A percentile compares a stretch with the other conserved stretches of the same genome.
These are phyloP conservation scores for Athrips mouffetella DNA, from an alignment of 2,888 invertebrate species.

Conservation along the genomic window DNA sequence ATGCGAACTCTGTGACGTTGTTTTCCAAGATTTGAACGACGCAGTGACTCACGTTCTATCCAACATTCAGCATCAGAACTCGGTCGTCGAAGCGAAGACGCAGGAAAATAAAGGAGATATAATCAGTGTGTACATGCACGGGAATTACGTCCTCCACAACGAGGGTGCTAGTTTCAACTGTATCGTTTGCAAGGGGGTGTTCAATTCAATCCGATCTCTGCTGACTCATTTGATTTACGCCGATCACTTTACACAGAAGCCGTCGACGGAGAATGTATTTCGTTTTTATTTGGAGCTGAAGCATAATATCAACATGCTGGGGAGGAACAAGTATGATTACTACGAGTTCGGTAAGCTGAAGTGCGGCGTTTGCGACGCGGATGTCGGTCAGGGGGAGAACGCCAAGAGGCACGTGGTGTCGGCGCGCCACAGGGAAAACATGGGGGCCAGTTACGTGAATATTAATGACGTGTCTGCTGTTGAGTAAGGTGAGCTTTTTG, in stretches of 20 bases:
- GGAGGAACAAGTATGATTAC: slow-evolving; percentile 62
- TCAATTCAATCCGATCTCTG: slow-evolving; percentile 60
- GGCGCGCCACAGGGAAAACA: slow-evolving; percentile 59
- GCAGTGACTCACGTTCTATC: slow-evolving; percentile 52
- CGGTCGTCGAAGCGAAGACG: slow-evolving; percentile 42
- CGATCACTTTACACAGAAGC: slow-evolving; percentile 54
- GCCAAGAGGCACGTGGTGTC: slow-evolving; percentile 68
- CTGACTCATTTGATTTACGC: slow-evolving; percentile 62
- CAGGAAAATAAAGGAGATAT: slow-evolving; percentile 56
- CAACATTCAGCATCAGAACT: slow-evolving; percentile 53
- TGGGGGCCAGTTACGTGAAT: slow-evolving; percentile 69
- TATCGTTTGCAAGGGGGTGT: slow-evolving; percentile 49
- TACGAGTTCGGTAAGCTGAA: slow-evolving; percentile 61
- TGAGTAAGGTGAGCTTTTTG: slow-evolving; percentile 62
- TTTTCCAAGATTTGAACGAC: slow-evolving; percentile 42
- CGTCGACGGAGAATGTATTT: slow-evolving; percentile 57
- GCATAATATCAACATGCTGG: slow-evolving; percentile 65
- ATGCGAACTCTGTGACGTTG: slow-evolving; percentile 50
- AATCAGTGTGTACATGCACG: slow-evolving; percentile 65
- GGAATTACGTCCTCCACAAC: slow-evolving; percentile 56
- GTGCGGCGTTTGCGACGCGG: slow-evolving; percentile 64
- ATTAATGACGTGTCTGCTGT: slow-evolving; percentile 49
- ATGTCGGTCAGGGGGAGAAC: slow-evolving; percentile 58
- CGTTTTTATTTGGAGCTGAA: slow-evolving; percentile 69
- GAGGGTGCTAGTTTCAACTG: slow-evolving; percentile 61